A percentile compares a stretch with the other conserved stretches of the same genome.
Evolutionary conservation across 2,888 invertebrate species (phyloP).

Genomic region (Catocala sponsa): DNA sequence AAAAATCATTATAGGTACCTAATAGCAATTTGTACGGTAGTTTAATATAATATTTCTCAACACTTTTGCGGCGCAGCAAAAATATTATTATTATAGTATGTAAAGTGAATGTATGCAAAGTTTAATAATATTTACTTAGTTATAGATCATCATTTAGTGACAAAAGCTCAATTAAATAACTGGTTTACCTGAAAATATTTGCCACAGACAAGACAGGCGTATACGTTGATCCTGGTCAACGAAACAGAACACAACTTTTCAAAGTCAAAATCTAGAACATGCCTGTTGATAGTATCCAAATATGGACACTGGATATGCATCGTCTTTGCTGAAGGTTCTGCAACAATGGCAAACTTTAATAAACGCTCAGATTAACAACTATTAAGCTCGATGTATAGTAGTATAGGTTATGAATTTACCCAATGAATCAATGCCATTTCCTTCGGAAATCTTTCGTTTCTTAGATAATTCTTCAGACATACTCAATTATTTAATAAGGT

Average conservation of each 20-base stretch:
- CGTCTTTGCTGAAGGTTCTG: conserved; percentile 67
- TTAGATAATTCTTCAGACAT: conserved; percentile 62
- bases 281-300: conserved; percentile 98
- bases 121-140: too few relatives aligned
- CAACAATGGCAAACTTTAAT: conserved; percentile 38
- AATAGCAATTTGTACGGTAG: too few relatives aligned
- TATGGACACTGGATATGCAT: conserved; percentile 95
- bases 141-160: too few relatives aligned
- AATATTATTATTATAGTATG: too few relatives aligned
- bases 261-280: conserved; percentile 99
- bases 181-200: conserved; percentile 94
- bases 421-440: conserved; percentile 61
- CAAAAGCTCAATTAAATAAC: not conserved
- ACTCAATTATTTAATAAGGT: not conserved
- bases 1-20: too few relatives aligned
- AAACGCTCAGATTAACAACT: not conserved
- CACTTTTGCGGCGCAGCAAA: too few relatives aligned
- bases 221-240: conserved; percentile 99
- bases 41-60: too few relatives aligned
- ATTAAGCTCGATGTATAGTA: not conserved
- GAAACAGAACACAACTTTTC: conserved; percentile 99
- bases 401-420: conserved; percentile 64
- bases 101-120: too few relatives aligned
- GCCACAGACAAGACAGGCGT: conserved; percentile 99
- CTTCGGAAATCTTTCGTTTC: conserved; percentile 71